Evolutionary conservation across 2,797 vertebrate species (phyloP).

Genomic region (Ambastaia sidthimunki): DNA sequence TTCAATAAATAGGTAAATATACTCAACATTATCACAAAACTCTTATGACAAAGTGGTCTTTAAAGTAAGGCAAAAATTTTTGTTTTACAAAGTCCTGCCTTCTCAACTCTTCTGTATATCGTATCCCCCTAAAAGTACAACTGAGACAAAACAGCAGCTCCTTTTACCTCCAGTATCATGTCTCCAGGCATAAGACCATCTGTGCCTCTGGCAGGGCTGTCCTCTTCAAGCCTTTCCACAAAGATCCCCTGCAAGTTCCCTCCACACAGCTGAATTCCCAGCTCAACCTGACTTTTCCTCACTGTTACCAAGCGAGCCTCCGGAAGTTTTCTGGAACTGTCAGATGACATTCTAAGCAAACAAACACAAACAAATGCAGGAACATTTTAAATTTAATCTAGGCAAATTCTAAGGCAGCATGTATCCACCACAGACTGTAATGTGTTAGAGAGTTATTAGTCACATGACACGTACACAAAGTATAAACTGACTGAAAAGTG

Average conservation of each 20-base stretch:
- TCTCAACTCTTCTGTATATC: too few species aligned
- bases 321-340: slow-evolving; percentile 78
- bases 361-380: not conserved
- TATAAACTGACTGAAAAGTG: too few species aligned
- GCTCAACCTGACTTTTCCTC: slow-evolving; percentile 88
- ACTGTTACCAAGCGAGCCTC: slow-evolving; percentile 87
- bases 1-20: too few species aligned
- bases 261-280: slow-evolving; percentile 92
- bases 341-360: slow-evolving; percentile 79
- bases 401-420: too few species aligned
- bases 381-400: too few species aligned
- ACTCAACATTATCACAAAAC: too few species aligned
- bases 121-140: not conserved
- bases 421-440: too few species aligned
- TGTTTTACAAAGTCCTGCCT: too few species aligned
- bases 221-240: slow-evolving; percentile 92
- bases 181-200: slow-evolving; percentile 90
- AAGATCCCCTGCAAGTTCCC: slow-evolving; percentile 95
- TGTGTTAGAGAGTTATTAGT: too few species aligned
- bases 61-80: too few species aligned
- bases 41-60: too few species aligned
- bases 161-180: slow-evolving; percentile 89
- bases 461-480: too few species aligned
- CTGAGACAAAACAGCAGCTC: not conserved
- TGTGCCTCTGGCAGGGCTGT: slow-evolving; percentile 86